A percentile compares a stretch with the other conserved stretches of the same genome.
Evolutionary conservation across 2,797 vertebrate species (phyloP).

Genomic region (Tapera naevia): DNA sequence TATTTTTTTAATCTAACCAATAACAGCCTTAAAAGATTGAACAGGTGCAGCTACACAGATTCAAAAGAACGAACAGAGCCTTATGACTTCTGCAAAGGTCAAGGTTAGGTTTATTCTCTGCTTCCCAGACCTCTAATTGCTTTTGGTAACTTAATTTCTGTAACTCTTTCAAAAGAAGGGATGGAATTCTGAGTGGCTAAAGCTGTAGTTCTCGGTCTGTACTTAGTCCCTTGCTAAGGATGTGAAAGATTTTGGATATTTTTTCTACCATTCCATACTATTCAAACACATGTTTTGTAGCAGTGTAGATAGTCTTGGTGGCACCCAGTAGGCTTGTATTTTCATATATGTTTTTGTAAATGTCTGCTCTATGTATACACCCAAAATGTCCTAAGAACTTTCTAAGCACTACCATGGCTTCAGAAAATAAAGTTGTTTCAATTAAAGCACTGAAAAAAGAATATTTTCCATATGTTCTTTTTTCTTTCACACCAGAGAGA

Average conservation of each 20-base stretch:
- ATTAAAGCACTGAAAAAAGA: not conserved
- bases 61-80: not conserved
- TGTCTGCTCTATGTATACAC: not conserved
- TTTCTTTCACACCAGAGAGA: not conserved
- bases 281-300: not conserved
- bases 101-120: not conserved
- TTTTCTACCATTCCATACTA: not conserved
- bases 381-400: not conserved
- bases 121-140: not conserved
- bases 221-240: not conserved
- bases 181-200: not conserved
- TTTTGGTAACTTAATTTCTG: not conserved
- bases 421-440: not conserved
- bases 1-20: not conserved
- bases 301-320: not conserved
- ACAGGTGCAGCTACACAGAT: not conserved
- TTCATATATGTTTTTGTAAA: not conserved
- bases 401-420: not conserved
- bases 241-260: not conserved
- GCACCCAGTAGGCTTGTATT: not conserved
- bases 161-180: not conserved
- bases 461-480: not conserved
- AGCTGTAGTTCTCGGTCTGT: not conserved
- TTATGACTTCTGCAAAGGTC: not conserved
- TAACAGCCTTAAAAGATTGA: not conserved